These are phyloP conservation scores for Diuraphis noxia DNA, from an alignment of 1,140 invertebrate genomes.

Conservation along the genomic window DNA sequence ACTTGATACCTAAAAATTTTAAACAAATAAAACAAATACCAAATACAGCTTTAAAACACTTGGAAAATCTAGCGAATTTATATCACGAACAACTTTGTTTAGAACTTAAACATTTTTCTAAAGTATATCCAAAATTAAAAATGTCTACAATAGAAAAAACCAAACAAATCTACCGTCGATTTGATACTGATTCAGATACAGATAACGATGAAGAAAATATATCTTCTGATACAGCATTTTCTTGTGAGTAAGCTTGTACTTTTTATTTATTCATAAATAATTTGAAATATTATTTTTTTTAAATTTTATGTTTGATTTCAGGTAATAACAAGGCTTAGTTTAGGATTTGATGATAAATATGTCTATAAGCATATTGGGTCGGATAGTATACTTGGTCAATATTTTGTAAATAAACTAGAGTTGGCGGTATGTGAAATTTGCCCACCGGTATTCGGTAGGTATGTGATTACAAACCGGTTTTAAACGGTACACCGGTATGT, in stretches of 20 bases:
- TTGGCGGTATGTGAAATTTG: too few species aligned
- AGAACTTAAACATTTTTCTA: slow-evolving; percentile 5
- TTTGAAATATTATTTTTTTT: neutral
- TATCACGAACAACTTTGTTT: neutral
- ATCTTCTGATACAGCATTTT: neutral
- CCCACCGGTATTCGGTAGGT: too few species aligned
- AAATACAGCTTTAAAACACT: slow-evolving; percentile 21
- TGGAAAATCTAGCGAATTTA: slow-evolving; percentile 11
- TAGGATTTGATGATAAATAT: too few species aligned
- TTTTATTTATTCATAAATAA: neutral
- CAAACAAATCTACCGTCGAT: neutral
- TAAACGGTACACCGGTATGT: too few species aligned
- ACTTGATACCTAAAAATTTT: neutral
- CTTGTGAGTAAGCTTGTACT: neutral
- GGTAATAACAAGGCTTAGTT: neutral
- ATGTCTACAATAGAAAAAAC: slow-evolving; percentile 3
- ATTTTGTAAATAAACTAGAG: too few species aligned
- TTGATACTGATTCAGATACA: slow-evolving; percentile 21
- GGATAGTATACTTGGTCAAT: too few species aligned
- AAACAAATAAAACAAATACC: slow-evolving; percentile 7
- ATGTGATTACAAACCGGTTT: too few species aligned
- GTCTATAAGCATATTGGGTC: too few species aligned
- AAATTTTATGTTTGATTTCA: neutral
- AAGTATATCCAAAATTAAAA: neutral
- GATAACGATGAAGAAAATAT: neutral